Percentiles rank a stretch among this genome's conserved stretches.
Conservation (phyloP, 1,140 invertebrate genomes). For the Maniola jurtina region DNA sequence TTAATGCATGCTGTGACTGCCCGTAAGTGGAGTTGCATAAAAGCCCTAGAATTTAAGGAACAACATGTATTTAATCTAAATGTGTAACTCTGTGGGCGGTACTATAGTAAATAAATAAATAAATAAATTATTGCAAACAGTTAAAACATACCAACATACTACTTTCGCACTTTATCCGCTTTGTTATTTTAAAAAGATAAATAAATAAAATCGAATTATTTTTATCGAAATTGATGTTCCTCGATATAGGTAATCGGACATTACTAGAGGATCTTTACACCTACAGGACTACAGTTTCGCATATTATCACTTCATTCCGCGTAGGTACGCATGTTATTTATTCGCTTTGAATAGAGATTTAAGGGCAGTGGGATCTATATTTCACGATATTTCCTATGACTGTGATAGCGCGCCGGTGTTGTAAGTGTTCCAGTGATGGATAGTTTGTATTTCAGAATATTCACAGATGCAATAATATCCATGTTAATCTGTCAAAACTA, state of each 20-base stretch:
- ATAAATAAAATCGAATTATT: slow-evolving; percentile 1
- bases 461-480: slow-evolving; percentile 6
- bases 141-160: no score
- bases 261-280: slow-evolving; percentile 45
- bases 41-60: no score
- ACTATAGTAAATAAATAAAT: no score
- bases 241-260: slow-evolving; percentile 17
- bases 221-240: slow-evolving; percentile 13
- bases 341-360: slow-evolving; percentile 56
- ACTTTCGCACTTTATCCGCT: no score
- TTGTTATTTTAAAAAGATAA: not conserved
- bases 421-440: slow-evolving; percentile 48
- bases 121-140: no score
- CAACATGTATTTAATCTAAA: no score
- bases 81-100: no score
- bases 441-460: slow-evolving; percentile 30
- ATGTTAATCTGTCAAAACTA: not conserved
- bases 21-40: no score
- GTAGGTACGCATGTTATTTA: slow-evolving; percentile 56
- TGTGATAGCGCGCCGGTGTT: slow-evolving; percentile 39
- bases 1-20: no score
- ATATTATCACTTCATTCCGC: slow-evolving; percentile 67
- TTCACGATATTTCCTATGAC: slow-evolving; percentile 52
- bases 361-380: slow-evolving; percentile 51
- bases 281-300: slow-evolving; percentile 46